These are phyloP conservation scores for Heliconius nattereri DNA, from an alignment of 1,140 invertebrate species.

Conservation along the genomic window DNA sequence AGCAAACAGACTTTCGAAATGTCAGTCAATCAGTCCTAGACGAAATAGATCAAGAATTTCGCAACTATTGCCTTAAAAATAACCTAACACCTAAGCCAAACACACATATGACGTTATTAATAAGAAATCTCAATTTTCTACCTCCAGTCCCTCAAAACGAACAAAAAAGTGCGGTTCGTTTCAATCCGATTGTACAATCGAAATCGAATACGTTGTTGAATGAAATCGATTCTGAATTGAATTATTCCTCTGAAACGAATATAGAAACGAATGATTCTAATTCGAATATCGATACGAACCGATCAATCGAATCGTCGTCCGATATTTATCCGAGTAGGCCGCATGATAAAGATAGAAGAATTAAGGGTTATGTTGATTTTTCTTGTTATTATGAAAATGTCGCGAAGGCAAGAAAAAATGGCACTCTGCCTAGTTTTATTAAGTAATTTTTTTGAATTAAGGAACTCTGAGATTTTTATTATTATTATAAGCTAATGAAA, in stretches of 20 bases:
- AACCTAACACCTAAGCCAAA: conserved; percentile 77
- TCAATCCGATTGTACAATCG: conserved; percentile 83
- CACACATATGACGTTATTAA: conserved; percentile 87
- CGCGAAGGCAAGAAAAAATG: conserved; percentile 83
- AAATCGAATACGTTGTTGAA: conserved; percentile 72
- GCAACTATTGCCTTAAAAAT: conserved; percentile 88
- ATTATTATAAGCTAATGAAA: too few relatives aligned
- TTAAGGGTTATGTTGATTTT: conserved; percentile 93
- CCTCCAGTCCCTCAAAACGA: conserved; percentile 83
- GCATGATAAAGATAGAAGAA: conserved; percentile 83
- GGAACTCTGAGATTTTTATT: neutral
- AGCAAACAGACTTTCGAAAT: conserved; percentile 89
- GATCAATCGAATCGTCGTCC: conserved; percentile 66
- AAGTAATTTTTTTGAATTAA: conserved; percentile 44
- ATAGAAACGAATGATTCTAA: conserved; percentile 51
- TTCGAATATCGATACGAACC: conserved; percentile 66
- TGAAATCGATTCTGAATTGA: conserved; percentile 66
- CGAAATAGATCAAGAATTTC: conserved; percentile 91
- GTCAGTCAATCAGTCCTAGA: conserved; percentile 94
- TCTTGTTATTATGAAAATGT: conserved; percentile 90
- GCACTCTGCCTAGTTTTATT: conserved; percentile 82
- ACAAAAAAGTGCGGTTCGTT: conserved; percentile 78
- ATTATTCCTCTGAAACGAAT: conserved; percentile 59
- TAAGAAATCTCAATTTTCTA: conserved; percentile 93
- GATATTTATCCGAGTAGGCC: conserved; percentile 74